Base-by-base conservation (phyloP, 2,888 invertebrate genomes). In the Agonopterix heracliana region DNA sequence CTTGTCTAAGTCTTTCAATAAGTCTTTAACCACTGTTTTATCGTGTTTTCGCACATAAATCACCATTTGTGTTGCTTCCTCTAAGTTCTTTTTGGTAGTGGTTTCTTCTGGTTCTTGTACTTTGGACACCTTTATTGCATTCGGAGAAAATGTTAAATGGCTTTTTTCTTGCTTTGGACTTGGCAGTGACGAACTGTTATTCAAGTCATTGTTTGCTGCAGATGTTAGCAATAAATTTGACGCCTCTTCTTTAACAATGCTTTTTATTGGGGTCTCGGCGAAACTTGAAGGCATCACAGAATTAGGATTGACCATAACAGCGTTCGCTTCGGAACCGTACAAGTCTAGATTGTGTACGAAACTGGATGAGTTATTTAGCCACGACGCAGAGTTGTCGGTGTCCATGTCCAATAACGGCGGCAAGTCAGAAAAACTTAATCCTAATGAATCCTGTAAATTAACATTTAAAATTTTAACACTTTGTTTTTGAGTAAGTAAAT, bases 271-370 rank as follows among this genome's bases (percentile, higher is more conserved):
- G 4, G 89, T 88, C 57, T 89, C 89, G 14, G 89, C 86, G 52
- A 92, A 91, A 56, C 93, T 91, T 40, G 94, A 89, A 1, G 97
- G 96, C 93, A 96, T 94, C 42, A 96, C 96, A 26, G 95, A 95
- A 69, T 95, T 96, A 3, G 97, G 97, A 83, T 97, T 96, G 4
- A 97, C 97, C 91, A 96, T 93, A 57, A 95, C 93, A 10, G 93
- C 92, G 54, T 92, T 92, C 41, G 93, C 93, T 70, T 95, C 95
- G 9, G 91, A 91, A 26, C 92, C 91, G 67, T 90, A 92, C 60
- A 93, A 89, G 73, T 93, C 93, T 63, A 93, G 78, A 71, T 92
- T 91, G 69, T 92, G 91, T 61, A 92, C 92, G 61, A 91, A 91
- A 78, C 90, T 91, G 44, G 91, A 89, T 49, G 91, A 90, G 67